These are phyloP conservation scores for Stegodyphus mimosarum DNA, from an alignment of 1,140 invertebrate genomes.

Conservation along the genomic window DNA sequence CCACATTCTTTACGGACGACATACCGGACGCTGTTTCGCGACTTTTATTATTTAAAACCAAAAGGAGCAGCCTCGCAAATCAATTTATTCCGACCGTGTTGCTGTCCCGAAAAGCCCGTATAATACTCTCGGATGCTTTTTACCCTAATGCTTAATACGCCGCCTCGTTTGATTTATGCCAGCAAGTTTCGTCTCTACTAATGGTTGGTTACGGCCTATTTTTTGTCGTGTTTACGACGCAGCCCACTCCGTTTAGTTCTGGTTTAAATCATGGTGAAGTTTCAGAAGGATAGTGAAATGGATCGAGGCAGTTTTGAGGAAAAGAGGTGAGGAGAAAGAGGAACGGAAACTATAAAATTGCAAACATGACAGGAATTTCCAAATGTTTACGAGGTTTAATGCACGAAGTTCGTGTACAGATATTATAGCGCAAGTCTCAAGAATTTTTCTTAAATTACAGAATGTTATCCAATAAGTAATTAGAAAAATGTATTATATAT, in stretches of 20 bases:
- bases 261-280: constrained; percentile 25
- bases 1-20: constrained; percentile 15
- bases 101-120: background rate
- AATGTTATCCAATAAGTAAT: no score
- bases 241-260: constrained; percentile 11
- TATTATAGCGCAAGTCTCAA: no score
- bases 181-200: background rate
- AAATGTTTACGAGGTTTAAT: no score
- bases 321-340: no score
- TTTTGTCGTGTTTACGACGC: constrained; percentile 12
- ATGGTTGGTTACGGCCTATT: constrained; percentile 22
- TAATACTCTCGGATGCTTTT: constrained; percentile 19
- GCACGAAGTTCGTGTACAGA: no score
- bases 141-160: constrained; percentile 7
- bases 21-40: background rate
- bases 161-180: constrained; percentile 33
- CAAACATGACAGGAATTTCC: no score
- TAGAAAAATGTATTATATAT: no score
- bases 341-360: no score
- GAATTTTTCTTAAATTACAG: no score
- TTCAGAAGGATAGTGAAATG: no score
- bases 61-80: constrained; percentile 20
- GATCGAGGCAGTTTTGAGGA: no score
- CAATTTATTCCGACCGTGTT: constrained; percentile 33
- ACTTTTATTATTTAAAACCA: constrained; percentile 50